Base-by-base conservation (phyloP, 35 echinoderm and acorn worm genomes). In the Acanthaster planci region DNA sequence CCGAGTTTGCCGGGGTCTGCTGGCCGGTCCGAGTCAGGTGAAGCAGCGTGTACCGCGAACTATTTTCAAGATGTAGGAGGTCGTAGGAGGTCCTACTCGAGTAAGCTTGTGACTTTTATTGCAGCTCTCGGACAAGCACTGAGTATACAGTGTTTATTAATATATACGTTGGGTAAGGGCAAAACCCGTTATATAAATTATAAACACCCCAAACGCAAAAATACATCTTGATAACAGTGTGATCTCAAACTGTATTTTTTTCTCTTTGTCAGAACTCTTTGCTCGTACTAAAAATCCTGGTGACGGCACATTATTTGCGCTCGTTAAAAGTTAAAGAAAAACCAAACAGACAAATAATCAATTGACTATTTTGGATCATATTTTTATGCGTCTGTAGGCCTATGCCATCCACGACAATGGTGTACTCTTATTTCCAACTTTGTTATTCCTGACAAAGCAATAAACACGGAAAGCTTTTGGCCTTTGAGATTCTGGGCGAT, bases 391-490 rank as follows among this genome's bases (percentile, higher is more conserved):
- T 59, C 56, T 0, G 17, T 0, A 26, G 56, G 56, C 19, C 1
- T 59, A 2, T 3, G 1, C 19, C 56, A 59, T 59, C 19, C 27
- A 59, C 17, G 0, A 55, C 26, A 58, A 58, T 8, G 19, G 0
- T 26, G 19, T 6, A 59, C 8, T 7, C 19, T 72, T 31, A 72
- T 35, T 26, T 59, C 3, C 14, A 18, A 18, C 34, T 68, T 31
- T 72, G 14, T 23, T 12, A 31, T 72, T 23, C 54, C n/a, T n/a
- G n/a, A 26, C 77, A 31, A 39, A 92, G 90, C 60, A 79, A 88
- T 40, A 51, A 79, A 30, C 83, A 92, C 51, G 90, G 90, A 26
- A 92, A 92, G 51, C 80, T 92, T 29, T 37, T 92, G 4, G 85
- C 90, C 1, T 92, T 53, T 60, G 90, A 92, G 42, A 83, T 92